A percentile compares a stretch with the other conserved stretches of the same genome.
Conservation (phyloP, 2,888 invertebrate species). For the Cheilosia vernalis region DNA sequence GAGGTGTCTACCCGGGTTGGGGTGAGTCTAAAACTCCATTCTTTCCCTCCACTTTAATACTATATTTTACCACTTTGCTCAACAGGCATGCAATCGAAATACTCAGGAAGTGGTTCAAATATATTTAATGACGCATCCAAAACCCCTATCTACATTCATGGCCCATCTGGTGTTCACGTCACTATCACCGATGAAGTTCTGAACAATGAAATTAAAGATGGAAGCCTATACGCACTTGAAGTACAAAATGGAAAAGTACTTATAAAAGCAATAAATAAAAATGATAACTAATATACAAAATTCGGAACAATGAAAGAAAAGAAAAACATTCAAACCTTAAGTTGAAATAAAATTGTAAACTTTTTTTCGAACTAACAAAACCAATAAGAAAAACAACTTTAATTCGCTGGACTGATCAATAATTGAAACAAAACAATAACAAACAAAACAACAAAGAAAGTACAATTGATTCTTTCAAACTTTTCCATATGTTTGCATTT, state of each 20-base stretch:
- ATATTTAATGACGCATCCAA: constrained; percentile 84
- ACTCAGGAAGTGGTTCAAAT: constrained; percentile 83
- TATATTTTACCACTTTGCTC: constrained; percentile 6
- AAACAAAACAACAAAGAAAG: background rate
- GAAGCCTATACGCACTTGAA: constrained; percentile 88
- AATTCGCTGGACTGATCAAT: constrained; percentile 25
- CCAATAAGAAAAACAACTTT: constrained; percentile 6
- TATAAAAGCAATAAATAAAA: constrained; percentile 83
- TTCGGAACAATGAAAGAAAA: background rate
- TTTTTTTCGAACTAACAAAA: background rate
- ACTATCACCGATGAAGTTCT: constrained; percentile 93
- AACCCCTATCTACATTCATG: constrained; percentile 89
- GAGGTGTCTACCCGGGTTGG: constrained; percentile 75
- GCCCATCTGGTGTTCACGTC: constrained; percentile 93
- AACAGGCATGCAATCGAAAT: constrained; percentile 82
- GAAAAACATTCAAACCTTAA: constrained; percentile 6
- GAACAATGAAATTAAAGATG: constrained; percentile 90
- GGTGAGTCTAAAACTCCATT: constrained; percentile 77
- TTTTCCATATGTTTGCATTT: constrained; percentile 55
- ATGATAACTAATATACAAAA: constrained; percentile 77
- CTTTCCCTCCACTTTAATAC: constrained; percentile 22
- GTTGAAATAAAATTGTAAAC: background rate
- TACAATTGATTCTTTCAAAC: background rate
- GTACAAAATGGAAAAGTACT: constrained; percentile 84
- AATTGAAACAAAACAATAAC: background rate